These are phyloP conservation scores for Forbesichthys agassizii DNA, from an alignment of 2,113 vertebrate genomes.

Conservation along the genomic window DNA sequence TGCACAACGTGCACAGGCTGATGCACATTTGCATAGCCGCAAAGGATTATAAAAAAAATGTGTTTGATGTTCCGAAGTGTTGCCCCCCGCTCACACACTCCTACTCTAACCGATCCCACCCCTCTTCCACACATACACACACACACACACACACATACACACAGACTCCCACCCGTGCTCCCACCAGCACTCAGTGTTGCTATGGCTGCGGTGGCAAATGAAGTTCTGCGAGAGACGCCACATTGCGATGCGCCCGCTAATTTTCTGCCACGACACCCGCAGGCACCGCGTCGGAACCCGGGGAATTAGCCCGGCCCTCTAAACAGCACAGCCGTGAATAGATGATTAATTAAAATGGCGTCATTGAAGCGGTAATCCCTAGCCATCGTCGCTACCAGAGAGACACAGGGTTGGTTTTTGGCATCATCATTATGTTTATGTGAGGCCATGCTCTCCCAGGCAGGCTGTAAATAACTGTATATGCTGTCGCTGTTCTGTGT, in stretches of 20 bases:
- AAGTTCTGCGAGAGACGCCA: conserved; percentile 32
- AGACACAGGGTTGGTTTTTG: no score
- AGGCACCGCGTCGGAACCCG: conserved; percentile 23
- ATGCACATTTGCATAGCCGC: conserved; percentile 15
- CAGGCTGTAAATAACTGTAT: conserved; percentile 28
- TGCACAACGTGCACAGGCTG: no score
- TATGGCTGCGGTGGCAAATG: conserved; percentile 53
- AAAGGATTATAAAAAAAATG: conserved; percentile 26
- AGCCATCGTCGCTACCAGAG: no score
- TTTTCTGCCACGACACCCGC: conserved; percentile 13
- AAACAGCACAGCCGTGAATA: not conserved
- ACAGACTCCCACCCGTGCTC: not conserved
- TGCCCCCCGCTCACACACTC: not conserved
- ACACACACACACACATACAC: not conserved
- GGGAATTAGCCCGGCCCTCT: conserved; percentile 3
- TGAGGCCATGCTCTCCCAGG: not conserved
- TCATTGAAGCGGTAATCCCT: not conserved
- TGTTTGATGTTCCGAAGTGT: conserved; percentile 49
- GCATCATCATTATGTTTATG: not conserved
- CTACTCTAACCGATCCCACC: not conserved
- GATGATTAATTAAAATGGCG: not conserved
- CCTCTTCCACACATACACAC: not conserved
- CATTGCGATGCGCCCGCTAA: conserved; percentile 21
- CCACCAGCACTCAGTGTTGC: conserved; percentile 43
- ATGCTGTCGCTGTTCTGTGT: not conserved